Evolutionary conservation across 2,888 invertebrate species (phyloP).

Genomic region (Diarsia brunnea): DNA sequence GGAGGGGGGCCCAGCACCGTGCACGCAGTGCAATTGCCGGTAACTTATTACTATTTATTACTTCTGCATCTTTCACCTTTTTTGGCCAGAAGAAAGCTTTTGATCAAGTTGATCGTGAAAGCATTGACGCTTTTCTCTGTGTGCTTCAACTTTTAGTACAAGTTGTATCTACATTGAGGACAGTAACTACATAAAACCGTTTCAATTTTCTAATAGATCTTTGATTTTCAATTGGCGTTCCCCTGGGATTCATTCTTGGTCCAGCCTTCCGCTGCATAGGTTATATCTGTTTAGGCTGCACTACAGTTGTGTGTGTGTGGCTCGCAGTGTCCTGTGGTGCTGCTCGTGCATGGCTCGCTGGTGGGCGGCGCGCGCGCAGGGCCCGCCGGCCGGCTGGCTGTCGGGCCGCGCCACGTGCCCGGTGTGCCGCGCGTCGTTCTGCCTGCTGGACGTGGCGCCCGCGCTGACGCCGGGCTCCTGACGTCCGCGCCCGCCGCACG

Average conservation of each 20-base stretch:
- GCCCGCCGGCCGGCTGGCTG: slow-evolving; percentile 94
- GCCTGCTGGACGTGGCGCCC: slow-evolving; percentile 95
- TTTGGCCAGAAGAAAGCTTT: not conserved
- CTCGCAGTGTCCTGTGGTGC: slow-evolving; percentile 96
- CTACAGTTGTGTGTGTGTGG: no score
- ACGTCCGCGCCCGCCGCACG: slow-evolving; percentile 25
- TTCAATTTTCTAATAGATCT: not conserved
- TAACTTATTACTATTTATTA: slow-evolving; percentile 36
- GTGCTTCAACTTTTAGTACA: not conserved
- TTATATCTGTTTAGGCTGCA: not conserved
- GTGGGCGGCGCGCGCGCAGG: slow-evolving; percentile 96
- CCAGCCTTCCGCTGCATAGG: no score
- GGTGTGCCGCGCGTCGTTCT: slow-evolving; percentile 96
- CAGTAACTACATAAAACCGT: not conserved
- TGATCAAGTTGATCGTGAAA: slow-evolving; percentile 6
- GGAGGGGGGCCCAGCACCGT: slow-evolving; percentile 84
- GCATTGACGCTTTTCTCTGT: no score
- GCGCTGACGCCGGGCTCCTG: slow-evolving; percentile 64
- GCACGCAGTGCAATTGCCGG: slow-evolving; percentile 86
- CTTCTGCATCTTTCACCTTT: not conserved
- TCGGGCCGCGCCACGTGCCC: slow-evolving; percentile 96
- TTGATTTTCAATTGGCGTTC: slow-evolving; percentile 2
- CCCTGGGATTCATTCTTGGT: slow-evolving; percentile 15
- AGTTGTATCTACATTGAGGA: not conserved
- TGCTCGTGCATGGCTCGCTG: slow-evolving; percentile 95